These are phyloP conservation scores for Borostomias antarcticus DNA, from an alignment of 2,797 vertebrate genomes.

Conservation along the genomic window DNA sequence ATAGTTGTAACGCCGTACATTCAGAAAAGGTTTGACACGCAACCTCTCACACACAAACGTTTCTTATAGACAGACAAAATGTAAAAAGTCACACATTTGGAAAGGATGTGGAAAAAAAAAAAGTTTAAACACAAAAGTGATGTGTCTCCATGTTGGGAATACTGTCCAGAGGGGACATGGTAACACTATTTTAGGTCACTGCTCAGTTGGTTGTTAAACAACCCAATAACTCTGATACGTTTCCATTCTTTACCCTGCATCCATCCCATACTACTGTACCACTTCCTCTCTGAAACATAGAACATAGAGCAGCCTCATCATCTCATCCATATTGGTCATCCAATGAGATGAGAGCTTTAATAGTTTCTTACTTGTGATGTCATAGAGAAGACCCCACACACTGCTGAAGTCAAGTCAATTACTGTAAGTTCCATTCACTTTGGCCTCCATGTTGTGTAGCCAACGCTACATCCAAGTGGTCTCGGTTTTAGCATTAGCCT, in stretches of 20 bases:
- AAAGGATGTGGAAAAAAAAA: no score
- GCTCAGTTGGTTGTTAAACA: no score
- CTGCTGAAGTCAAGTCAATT: not conserved
- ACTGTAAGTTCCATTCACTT: slow-evolving; percentile 1
- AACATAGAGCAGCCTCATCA: not conserved
- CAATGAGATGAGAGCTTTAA: not conserved
- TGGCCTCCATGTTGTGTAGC: not conserved
- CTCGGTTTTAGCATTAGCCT: not conserved
- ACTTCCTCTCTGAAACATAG: not conserved
- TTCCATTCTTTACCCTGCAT: not conserved
- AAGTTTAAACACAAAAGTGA: no score
- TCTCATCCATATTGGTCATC: not conserved
- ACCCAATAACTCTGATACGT: not conserved
- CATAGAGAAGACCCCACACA: not conserved
- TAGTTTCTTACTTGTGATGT: no score
- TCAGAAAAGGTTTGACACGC: no score
- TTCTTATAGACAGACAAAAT: not conserved
- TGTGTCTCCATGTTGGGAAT: no score
- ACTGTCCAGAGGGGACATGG: no score
- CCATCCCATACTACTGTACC: not conserved
- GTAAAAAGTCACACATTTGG: not conserved
- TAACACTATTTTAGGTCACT: no score
- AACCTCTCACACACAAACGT: not conserved
- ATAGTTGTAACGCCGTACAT: no score
- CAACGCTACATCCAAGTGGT: not conserved